A percentile compares a stretch with the other conserved stretches of the same genome.
Evolutionary conservation across 2,113 vertebrate genomes (phyloP).

Genomic region (Pithys albifrons): DNA sequence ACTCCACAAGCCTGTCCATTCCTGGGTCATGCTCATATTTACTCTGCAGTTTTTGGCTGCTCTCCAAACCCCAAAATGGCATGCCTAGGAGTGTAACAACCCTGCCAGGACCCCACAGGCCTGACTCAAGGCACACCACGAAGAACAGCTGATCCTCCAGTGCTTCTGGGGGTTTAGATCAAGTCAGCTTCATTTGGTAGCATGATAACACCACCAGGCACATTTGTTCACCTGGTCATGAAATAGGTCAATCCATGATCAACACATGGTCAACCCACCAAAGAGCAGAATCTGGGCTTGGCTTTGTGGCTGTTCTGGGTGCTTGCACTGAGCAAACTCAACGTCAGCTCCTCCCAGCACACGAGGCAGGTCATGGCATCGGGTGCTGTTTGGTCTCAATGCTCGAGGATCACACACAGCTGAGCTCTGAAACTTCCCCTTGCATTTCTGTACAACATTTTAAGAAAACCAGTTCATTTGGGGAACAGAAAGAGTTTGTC

Average conservation of each 20-base stretch:
- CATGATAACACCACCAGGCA: background rate
- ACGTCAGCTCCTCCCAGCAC: background rate
- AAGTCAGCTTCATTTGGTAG: background rate
- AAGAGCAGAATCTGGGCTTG: background rate
- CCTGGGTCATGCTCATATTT: background rate
- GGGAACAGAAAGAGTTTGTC: background rate
- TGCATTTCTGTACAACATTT: background rate
- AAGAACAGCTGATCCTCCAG: background rate
- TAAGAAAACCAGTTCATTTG: background rate
- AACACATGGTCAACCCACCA: background rate
- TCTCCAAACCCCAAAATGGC: background rate
- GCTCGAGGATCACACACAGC: background rate
- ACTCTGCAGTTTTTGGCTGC: background rate
- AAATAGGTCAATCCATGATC: background rate
- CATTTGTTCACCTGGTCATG: background rate
- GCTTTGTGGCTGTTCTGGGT: background rate
- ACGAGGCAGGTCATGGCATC: accelerated
- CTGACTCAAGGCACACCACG: background rate
- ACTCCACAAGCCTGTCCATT: background rate
- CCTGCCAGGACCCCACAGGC: too few relatives aligned
- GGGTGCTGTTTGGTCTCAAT: accelerated
- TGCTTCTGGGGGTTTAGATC: background rate
- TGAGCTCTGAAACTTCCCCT: background rate
- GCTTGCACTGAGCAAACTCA: background rate
- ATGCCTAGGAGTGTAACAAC: background rate